Evolutionary conservation across 2,888 invertebrate species (phyloP).

Genomic region (Nebria brevicollis): DNA sequence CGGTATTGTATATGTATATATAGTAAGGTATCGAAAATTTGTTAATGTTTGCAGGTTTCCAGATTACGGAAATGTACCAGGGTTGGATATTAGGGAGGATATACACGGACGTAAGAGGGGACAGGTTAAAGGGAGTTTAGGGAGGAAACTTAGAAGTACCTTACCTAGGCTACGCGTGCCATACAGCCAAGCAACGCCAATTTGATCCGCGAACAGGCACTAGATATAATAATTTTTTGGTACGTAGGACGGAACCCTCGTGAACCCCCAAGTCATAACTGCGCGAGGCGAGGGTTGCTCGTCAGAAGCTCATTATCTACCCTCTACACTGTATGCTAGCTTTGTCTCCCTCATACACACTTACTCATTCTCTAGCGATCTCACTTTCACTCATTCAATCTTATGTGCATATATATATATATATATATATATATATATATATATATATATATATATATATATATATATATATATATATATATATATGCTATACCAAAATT

Average conservation of each 20-base stretch:
- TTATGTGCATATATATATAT: background rate
- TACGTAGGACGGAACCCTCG: constrained; percentile 17
- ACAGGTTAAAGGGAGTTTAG: constrained; percentile 35
- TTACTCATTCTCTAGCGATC: background rate
- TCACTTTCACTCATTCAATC: constrained; percentile 9
- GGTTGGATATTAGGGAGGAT: constrained; percentile 1
- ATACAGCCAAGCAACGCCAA: constrained; percentile 40
- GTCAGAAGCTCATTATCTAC: constrained; percentile 59
- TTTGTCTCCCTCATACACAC: background rate
- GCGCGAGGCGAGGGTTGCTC: constrained; percentile 52
- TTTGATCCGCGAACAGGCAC: constrained; percentile 29
- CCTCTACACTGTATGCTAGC: constrained; percentile 5
- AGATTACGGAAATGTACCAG: background rate
- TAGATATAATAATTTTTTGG: constrained; percentile 41
- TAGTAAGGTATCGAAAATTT: background rate
- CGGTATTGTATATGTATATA: background rate
- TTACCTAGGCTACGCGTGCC: constrained; percentile 10
- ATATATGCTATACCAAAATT: background rate
- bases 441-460: too few species aligned
- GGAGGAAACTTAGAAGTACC: constrained; percentile 40
- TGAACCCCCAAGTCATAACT: constrained; percentile 35
- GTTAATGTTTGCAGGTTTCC: background rate
- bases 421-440: too few species aligned
- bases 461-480: too few species aligned
- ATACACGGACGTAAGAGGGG: constrained; percentile 22